phyloP scores from a whole-genome alignment of 2,888 invertebrate species.

The Neuroscelio doddi region DNA sequence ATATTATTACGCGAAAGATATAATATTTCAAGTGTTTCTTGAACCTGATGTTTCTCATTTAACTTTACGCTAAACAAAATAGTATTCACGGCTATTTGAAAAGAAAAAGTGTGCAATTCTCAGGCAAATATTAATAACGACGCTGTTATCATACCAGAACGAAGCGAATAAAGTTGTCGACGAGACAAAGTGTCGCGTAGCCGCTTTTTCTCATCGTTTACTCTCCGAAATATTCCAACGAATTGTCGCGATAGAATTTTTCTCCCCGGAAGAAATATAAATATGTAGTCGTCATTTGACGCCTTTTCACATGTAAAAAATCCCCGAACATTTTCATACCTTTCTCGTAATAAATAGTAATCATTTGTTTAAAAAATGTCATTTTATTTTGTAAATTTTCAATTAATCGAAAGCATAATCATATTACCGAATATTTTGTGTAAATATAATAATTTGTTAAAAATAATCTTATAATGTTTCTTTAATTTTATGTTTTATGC shows the following conservation, averaged over 20 bases:
- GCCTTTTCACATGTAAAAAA: constrained; percentile 35
- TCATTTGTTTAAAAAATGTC: too few species aligned
- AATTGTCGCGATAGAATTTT: constrained; percentile 30
- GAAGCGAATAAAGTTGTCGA: constrained; percentile 38
- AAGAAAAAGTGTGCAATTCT: constrained; percentile 30
- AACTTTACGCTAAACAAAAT: constrained; percentile 21
- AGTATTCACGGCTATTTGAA: constrained; percentile 20
- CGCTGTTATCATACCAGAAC: constrained; percentile 41
- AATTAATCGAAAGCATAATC: too few species aligned
- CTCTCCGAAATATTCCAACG: constrained; percentile 32
- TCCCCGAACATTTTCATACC: constrained; percentile 18
- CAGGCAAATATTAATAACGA: constrained; percentile 40
- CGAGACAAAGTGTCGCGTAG: constrained; percentile 42
- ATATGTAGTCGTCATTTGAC: constrained; percentile 45
- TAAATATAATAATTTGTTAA: too few species aligned
- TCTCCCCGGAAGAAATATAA: constrained; percentile 33
- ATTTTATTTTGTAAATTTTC: too few species aligned
- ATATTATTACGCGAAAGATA: too few species aligned
- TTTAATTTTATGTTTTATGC: too few species aligned
- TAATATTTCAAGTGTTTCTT: too few species aligned
- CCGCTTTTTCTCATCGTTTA: constrained; percentile 33
- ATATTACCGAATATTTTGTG: too few species aligned
- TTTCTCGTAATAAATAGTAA: too few species aligned
- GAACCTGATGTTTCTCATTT: too few species aligned
- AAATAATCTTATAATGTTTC: too few species aligned